Evolutionary conservation across 2,113 vertebrate species (phyloP).

Genomic region (Ophthalmolycus amberensis): DNA sequence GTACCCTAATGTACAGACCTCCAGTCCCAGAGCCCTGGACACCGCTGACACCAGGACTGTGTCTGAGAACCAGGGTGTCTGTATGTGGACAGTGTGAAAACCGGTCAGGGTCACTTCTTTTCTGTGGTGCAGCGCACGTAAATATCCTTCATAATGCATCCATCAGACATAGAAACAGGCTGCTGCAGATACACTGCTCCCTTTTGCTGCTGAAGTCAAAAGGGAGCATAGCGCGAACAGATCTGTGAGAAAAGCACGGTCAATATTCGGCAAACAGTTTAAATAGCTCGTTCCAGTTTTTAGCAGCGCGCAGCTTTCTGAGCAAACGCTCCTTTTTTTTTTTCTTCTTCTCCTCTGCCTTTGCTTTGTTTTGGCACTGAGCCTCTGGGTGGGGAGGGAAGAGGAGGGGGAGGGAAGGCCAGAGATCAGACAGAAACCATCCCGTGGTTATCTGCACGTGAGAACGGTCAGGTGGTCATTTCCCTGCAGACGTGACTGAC

Average conservation of each 20-base stretch:
- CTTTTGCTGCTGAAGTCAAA: not conserved
- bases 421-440: conserved; percentile 75
- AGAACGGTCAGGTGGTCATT: conserved; percentile 72
- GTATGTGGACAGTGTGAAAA: conserved; percentile 22
- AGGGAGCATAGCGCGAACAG: conserved; percentile 23
- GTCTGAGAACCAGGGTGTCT: not conserved
- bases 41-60: conserved; percentile 35
- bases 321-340: conserved; percentile 50
- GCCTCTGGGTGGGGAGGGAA: conserved; percentile 32
- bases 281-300: conserved; percentile 60
- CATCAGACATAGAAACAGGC: not conserved
- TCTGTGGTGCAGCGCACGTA: conserved; percentile 5
- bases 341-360: conserved; percentile 18
- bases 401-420: conserved; percentile 43
- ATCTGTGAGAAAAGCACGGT: conserved; percentile 48
- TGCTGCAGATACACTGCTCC: conserved; percentile 13
- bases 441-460: conserved; percentile 70
- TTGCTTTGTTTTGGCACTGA: conserved; percentile 71
- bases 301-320: conserved; percentile 52
- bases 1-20: conserved; percentile 36
- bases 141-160: not conserved
- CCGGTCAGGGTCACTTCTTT: not conserved
- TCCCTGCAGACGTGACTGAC: conserved; percentile 46
- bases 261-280: conserved; percentile 58
- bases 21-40: conserved; percentile 15